Evolutionary conservation across 2,113 vertebrate species (phyloP), one percentile per base, ranked within the genome.

Genomic region (Cyanoramphus novaezelandiae): DNA sequence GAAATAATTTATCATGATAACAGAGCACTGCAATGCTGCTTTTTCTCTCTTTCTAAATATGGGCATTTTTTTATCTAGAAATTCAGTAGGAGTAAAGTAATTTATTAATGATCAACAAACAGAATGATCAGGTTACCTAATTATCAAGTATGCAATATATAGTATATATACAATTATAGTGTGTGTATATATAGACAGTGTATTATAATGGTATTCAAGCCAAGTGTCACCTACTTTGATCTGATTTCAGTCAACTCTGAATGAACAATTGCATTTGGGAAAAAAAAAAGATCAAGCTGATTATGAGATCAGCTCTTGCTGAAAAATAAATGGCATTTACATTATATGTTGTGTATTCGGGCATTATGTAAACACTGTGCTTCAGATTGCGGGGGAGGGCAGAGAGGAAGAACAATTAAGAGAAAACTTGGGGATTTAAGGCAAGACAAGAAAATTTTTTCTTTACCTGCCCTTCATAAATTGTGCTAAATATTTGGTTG

Each of bases 361-460:
- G 13, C n/a, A 69, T 69, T 46, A 57, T 10, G 37, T 37, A 44
- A 78, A 41, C 20, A 46, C 12, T 49, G 9, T 23, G 37, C 67
- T 67, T 62, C 49, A 39, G 55, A 41, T 9, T 9, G 7, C 3
- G 12, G 2, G 2, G 9, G 4, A 47, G 3, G 17, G 31, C 25
- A 28, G 17, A 15, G 14, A 57, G 25, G 17, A 43, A 28, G 17
- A 57, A 68, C 57, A 37, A 62, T 25, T 2, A 55, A 37, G 16
- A 46, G 9, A 70, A 59, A 65, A 28, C 24, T 29, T 18, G 1
- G 10, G 12, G 12, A 43, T 60, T 59, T 59, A 37, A 17, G 16
- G 11, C 0, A 0, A 83, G 8, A 6, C 1, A 1, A 31, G 20
- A 20, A 46, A 50, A n/a, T 23, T 7, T 63, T 35, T 57, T 53